Evolutionary conservation across 2,113 vertebrate genomes (phyloP).

Genomic region (Muntiacus reevesi): DNA sequence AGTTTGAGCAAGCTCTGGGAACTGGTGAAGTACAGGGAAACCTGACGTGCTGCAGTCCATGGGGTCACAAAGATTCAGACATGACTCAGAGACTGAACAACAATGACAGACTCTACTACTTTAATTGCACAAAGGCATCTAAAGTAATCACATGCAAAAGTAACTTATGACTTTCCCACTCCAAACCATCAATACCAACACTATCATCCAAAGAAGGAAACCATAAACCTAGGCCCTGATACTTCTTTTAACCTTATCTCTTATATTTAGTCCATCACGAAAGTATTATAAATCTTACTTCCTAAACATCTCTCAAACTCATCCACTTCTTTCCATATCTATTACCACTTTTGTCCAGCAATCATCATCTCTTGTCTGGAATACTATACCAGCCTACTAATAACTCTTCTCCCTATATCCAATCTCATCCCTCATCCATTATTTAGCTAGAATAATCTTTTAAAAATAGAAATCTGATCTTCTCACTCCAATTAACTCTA

Average conservation of each 20-base stretch:
- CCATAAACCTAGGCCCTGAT: background rate
- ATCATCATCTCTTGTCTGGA: background rate
- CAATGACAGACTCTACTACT: background rate
- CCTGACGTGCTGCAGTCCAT: background rate
- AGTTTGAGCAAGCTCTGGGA: background rate
- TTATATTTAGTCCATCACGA: background rate
- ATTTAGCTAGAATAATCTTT: background rate
- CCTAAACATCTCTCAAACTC: background rate
- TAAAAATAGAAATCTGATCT: background rate
- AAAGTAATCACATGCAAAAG: background rate
- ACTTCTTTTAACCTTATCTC: background rate
- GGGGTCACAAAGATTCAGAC: background rate
- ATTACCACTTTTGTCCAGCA: background rate
- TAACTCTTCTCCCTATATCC: background rate
- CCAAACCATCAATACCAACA: background rate
- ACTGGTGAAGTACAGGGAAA: background rate
- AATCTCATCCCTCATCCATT: background rate
- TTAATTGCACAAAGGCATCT: background rate
- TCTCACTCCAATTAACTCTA: background rate
- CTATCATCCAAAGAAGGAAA: background rate
- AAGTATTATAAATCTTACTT: background rate
- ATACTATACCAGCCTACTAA: background rate
- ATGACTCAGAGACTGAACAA: background rate
- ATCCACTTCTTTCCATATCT: background rate
- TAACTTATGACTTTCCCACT: background rate